Base-by-base conservation (phyloP, 2,888 invertebrate species). In the Malthinus seriepunctatus region DNA sequence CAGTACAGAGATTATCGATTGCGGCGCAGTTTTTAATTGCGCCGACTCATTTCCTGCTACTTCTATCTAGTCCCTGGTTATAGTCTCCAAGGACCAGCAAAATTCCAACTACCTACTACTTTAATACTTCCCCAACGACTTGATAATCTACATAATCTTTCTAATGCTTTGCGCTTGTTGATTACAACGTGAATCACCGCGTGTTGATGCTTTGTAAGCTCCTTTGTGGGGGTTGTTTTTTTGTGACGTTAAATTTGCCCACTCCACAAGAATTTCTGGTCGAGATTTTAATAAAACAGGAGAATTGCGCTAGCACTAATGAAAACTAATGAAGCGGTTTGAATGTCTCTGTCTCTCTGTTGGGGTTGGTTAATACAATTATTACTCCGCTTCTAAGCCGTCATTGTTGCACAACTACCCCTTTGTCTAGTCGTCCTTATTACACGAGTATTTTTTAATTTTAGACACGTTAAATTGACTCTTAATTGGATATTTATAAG, bases 1-100 rank as follows among this genome's bases (percentile, higher is more conserved):
- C 67, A 69, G 56, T 53, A 55, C 58, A 59, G 58, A 68, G 69
- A 70, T 69, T 70, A 70, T 71, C 69, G 70, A 70, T 71, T 70
- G 67, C 63, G 66, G 66, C 68, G 63, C 67, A 65, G 67, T 71
- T 71, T 71, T 71, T 71, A 71, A 71, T 71, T 71, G 71, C 71
- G 71, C 71, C 71, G 71, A 69, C 70, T 70, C 71, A 52, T 59
- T 59, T 59, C 59, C 59, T 59, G 58, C 49, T 53, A 48, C 58
- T 59, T 38, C 59, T 54, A 53, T 55, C 54, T 54, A 37, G 51
- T 50, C 46, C 50, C n/a, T 42, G 23, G 15, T 46, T 53, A 39
- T 38, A 37, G 39, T 33, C 42, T 31, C 48, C 33, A 39, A 59
- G 50, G 32, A 50, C 50, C 33, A 48, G 39, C 46, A 34, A 44